Base-by-base conservation (phyloP, 2,113 vertebrate genomes). In the Daubentonia madagascariensis region DNA sequence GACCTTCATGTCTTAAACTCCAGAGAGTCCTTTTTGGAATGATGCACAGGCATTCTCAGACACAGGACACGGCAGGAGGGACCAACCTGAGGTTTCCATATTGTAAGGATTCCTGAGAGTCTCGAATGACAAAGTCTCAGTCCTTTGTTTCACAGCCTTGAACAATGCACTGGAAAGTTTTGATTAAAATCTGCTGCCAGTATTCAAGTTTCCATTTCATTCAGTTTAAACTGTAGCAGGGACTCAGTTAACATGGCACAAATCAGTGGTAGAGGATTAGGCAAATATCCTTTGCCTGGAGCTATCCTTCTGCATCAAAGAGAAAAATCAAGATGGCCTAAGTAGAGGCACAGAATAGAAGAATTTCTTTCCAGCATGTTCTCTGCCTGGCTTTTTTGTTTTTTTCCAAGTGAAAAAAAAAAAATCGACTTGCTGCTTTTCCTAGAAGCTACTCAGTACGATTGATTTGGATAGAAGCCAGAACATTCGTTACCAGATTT, bases 221-320 rank as follows among this genome's bases (percentile, higher is more conserved):
- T 94, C 73, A 0, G 22, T 93, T 89, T 50, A 80, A 94, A 72
- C 52, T 35, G 14, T 89, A 85, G 65, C 37, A 28, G 54, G 35
- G 14, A 81, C 13, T n/a, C 63, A 97, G 16, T 95, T 72, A 94
- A 65, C 67, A 48, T 0, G 96, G 83, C 78, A 92, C 43, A 70
- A 91, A 90, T 84, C n/a, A 32, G 50, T 17, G 59, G 59, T 37
- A 67, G 87, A 72, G n/a, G 20, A 52, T 70, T 67, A 28, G 91
- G 43, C 79, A 94, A 86, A 91, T 84, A 63, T 3, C 61, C 22
- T 86, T 81, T 91, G 91, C 81, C 85, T 43, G 37, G 89, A 97
- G 89, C 68, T 63, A 79, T 45, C 14, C 32, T 65, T 89, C 45
- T 67, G 22, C 30, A 50, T 67, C 72, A 97, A 81, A 91, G 57